A percentile compares a stretch with the other conserved stretches of the same genome.
phyloP scores from a whole-genome alignment of 2,113 vertebrate genomes.

The Periophthalmus modestus region DNA sequence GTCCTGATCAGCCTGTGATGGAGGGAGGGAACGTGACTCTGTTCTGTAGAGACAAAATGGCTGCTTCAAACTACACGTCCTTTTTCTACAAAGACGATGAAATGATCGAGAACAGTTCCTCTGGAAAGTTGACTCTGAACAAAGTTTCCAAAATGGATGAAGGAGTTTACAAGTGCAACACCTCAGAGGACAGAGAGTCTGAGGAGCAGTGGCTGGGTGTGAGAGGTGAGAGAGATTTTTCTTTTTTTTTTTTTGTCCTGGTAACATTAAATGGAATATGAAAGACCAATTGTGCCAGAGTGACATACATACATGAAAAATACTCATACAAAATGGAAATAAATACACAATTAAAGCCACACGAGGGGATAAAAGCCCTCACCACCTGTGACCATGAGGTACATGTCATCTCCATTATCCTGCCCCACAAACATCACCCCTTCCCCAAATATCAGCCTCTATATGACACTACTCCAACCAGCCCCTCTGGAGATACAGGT shows the following conservation, averaged over 20 bases:
- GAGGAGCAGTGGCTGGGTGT: slow-evolving; percentile 10
- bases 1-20: neutral
- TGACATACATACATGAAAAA: too few species aligned
- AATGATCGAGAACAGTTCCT: neutral
- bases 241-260: neutral
- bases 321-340: too few species aligned
- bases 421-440: too few species aligned
- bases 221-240: neutral
- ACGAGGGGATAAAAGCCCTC: too few species aligned
- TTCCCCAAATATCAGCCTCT: too few species aligned
- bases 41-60: slow-evolving; percentile 3
- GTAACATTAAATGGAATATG: too few species aligned
- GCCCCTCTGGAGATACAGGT: too few species aligned
- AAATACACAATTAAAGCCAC: too few species aligned
- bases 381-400: too few species aligned
- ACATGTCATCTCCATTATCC: too few species aligned
- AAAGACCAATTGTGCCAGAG: too few species aligned
- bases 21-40: neutral
- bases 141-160: neutral
- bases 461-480: too few species aligned
- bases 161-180: slow-evolving; percentile 3
- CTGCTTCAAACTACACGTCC: neutral
- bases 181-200: neutral
- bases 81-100: neutral
- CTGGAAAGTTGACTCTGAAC: neutral